Percentiles rank a stretch among this genome's conserved stretches.
phyloP scores from a whole-genome alignment of 2,797 vertebrate genomes.

The Myotis planiceps region DNA sequence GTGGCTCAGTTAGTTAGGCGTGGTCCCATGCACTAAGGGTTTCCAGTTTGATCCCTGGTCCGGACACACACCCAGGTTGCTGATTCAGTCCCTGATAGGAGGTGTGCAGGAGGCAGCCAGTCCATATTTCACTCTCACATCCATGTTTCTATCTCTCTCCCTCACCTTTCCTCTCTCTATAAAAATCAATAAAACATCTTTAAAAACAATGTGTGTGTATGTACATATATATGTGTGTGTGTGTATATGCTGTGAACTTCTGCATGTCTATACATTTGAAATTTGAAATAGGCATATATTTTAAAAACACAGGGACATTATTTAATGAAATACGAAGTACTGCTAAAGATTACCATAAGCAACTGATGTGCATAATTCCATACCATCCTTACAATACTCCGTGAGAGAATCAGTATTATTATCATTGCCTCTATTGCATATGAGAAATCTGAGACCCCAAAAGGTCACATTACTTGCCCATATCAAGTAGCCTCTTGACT shows the following conservation, averaged over 20 bases:
- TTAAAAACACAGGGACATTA: neutral
- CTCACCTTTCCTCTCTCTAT: neutral
- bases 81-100: neutral
- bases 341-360: neutral
- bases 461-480: neutral
- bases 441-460: neutral
- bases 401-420: neutral
- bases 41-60: neutral
- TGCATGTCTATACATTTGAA: neutral
- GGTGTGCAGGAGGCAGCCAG: neutral
- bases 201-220: neutral
- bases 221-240: neutral
- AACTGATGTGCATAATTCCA: neutral
- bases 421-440: neutral
- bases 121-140: neutral
- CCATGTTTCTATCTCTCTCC: neutral
- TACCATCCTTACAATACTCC: neutral
- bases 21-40: neutral
- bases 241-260: neutral
- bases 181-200: neutral
- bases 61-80: neutral
- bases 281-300: neutral
- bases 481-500: neutral
- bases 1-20: neutral
- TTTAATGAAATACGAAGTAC: neutral